A percentile compares a stretch with the other conserved stretches of the same genome.
Evolutionary conservation across 2,113 vertebrate genomes (phyloP).

Genomic region (Sula dactylatra): DNA sequence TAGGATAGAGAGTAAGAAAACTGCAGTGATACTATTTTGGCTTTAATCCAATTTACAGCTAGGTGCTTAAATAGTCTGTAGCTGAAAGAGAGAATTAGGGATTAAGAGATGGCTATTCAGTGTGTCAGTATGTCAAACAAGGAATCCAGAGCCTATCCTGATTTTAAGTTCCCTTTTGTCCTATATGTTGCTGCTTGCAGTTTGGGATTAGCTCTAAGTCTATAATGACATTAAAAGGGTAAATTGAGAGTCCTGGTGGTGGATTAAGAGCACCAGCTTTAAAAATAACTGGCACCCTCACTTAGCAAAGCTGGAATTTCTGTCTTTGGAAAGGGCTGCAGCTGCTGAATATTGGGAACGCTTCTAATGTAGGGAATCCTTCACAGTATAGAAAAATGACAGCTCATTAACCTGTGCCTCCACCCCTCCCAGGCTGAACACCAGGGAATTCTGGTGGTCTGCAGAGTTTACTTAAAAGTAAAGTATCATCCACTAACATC

Average conservation of each 20-base stretch:
- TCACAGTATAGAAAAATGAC: accelerated
- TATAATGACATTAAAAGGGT: constrained; percentile 49
- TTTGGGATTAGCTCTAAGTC: constrained; percentile 39
- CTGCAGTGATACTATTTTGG: not conserved
- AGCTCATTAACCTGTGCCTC: constrained; percentile 13
- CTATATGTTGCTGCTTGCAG: not conserved
- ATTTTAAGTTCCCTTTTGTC: constrained; percentile 42
- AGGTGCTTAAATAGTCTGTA: not conserved
- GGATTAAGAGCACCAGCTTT: constrained; percentile 20
- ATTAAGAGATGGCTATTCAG: constrained; percentile 45
- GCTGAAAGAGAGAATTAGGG: constrained; percentile 28
- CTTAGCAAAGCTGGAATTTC: not conserved
- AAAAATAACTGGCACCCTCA: not conserved
- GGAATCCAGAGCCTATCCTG: not conserved
- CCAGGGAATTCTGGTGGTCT: not conserved
- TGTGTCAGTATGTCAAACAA: constrained; percentile 20
- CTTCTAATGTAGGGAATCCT: not conserved
- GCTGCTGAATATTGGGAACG: not conserved
- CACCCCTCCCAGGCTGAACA: not conserved
- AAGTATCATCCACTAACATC: not conserved
- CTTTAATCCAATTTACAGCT: constrained; percentile 33
- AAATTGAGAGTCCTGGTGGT: constrained; percentile 9
- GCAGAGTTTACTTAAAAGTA: constrained; percentile 15
- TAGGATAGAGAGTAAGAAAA: not conserved
- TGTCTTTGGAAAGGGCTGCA: not conserved